phyloP scores from a whole-genome alignment of 2,113 vertebrate species.

The Prunella himalayana region DNA sequence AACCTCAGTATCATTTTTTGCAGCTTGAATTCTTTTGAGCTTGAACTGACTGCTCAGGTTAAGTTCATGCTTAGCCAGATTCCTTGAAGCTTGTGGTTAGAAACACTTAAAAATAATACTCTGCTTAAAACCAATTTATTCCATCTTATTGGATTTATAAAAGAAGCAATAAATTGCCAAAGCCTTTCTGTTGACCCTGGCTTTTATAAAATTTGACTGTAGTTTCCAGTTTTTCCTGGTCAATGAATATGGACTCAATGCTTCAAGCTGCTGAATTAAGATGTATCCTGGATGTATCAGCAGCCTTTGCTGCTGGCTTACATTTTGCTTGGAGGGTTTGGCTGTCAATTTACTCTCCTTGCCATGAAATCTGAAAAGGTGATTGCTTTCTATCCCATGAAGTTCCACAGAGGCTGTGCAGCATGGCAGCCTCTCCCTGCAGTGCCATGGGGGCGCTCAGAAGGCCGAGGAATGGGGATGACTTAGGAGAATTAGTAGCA shows the following conservation, averaged over 20 bases:
- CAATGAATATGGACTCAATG: background rate
- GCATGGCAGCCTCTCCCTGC: background rate
- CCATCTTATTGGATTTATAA: background rate
- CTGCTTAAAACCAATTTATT: background rate
- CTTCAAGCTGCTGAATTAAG: background rate
- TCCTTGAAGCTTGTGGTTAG: background rate
- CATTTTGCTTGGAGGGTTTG: background rate
- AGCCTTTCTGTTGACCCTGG: background rate
- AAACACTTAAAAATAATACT: background rate
- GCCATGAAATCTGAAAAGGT: background rate
- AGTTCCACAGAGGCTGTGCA: background rate
- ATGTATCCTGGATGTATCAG: background rate
- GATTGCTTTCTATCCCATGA: background rate
- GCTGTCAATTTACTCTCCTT: background rate
- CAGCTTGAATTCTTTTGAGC: background rate
- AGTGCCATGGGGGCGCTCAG: rapidly evolving
- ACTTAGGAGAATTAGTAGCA: background rate
- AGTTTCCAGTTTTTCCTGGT: background rate
- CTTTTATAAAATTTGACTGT: background rate
- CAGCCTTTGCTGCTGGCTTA: background rate
- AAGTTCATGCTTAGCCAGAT: background rate
- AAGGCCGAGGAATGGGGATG: background rate
- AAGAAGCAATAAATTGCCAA: background rate
- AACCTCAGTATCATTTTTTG: background rate
- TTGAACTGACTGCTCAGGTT: background rate